Conservation (phyloP, 2,888 invertebrate genomes). For the Drosophila meridiana region DNA sequence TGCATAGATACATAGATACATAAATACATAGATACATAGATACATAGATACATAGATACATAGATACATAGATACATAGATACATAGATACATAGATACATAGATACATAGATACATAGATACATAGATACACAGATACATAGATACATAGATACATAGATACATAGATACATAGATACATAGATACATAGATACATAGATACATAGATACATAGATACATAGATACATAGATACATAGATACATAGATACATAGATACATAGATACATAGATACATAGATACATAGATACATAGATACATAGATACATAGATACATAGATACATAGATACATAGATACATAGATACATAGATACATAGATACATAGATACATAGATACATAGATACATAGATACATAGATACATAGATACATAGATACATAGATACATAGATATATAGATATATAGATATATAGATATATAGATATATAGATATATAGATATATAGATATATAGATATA, state of each 20-base stretch:
- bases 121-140: constrained; percentile 1
- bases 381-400: neutral
- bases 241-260: neutral
- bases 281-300: constrained; percentile 1
- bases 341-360: constrained; percentile 3
- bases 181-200: constrained; percentile 1
- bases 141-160: neutral
- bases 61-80: constrained; percentile 1
- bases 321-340: constrained; percentile 6
- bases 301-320: constrained; percentile 6
- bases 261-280: neutral
- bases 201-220: neutral
- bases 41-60: neutral
- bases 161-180: neutral
- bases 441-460: neutral
- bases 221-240: neutral
- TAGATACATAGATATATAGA: neutral
- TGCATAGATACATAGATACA: neutral
- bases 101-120: constrained; percentile 4
- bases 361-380: neutral
- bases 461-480: neutral
- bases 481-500: neutral
- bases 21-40: neutral
- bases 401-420: neutral
- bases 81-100: constrained; percentile 1